Base-by-base conservation (phyloP, 1,140 invertebrate species). In the Atta cephalotes region DNA sequence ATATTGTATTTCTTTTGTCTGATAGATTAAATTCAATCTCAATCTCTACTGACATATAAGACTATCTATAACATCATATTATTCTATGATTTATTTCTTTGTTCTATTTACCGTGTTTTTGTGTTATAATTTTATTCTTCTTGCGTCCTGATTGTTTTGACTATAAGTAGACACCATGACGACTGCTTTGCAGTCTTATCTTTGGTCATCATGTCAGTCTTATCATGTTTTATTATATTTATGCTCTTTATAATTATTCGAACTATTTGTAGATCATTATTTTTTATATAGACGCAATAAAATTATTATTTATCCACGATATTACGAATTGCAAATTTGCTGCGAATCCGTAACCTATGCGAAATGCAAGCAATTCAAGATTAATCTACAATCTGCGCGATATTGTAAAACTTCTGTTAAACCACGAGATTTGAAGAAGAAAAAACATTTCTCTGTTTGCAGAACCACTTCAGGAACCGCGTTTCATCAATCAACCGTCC, bases 401-500 rank as follows among this genome's bases (percentile, higher is more conserved):
- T n/a, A n/a, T 35, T 9, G 1, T 18, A 66, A 35, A 2, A 12
- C 0, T 63, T 2, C 16, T 6, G 6, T 60, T 18, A 45, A 16
- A 2, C 21, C 12, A 14, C 16, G 25, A 79, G 10, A 79, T 16
- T 4, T 66, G 39, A 65, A 66, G 21, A 62, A 45, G 28, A 49
- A 79, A 65, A 74, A 31, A 49, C 9, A 3, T 82, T 45, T 94
- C 86, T 94, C 92, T 92, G 92, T 90, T 96, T 95, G 51, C 95
- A 96, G 96, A 96, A 90, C 93, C 93, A 81, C 95, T 97, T 82
- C 97, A 98, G 95, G 97, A 98, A 60, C 98, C 98, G 45, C 95
- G 97, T 82, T 98, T 98, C 94, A 97, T 97, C 88, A 98, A 96
- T 87, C 97, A 98, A 92, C 98, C 98, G 18, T 97, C 97, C 45